A percentile compares a stretch with the other conserved stretches of the same genome.
phyloP scores from a whole-genome alignment of 1,140 invertebrate species.

The Drosophila teissieri region DNA sequence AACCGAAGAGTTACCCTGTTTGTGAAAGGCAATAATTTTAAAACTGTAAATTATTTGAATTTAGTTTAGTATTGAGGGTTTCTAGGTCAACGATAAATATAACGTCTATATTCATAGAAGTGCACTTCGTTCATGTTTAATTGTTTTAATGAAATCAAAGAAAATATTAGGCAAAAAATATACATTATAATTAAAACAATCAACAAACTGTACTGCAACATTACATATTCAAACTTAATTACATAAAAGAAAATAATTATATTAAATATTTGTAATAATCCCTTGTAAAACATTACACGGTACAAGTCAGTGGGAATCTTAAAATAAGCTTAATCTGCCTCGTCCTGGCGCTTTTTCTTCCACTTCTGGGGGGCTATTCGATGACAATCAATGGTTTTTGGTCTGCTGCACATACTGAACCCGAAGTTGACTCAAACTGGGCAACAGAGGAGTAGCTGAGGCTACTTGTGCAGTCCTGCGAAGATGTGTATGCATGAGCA shows the following conservation, averaged over 20 bases:
- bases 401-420: slow-evolving; percentile 72
- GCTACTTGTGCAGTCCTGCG: slow-evolving; percentile 52
- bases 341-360: slow-evolving; percentile 29
- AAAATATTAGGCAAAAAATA: no score
- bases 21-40: no score
- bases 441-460: slow-evolving; percentile 13
- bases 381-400: slow-evolving; percentile 84
- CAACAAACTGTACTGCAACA: no score
- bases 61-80: no score
- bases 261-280: background rate
- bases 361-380: slow-evolving; percentile 61
- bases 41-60: no score
- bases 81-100: no score
- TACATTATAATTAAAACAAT: no score
- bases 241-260: no score
- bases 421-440: slow-evolving; percentile 23
- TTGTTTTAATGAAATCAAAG: no score
- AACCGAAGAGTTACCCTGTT: background rate
- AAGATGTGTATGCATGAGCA: slow-evolving; percentile 61
- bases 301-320: background rate
- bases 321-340: slow-evolving; percentile 5
- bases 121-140: no score
- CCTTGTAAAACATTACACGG: background rate
- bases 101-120: no score
- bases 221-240: no score